Evolutionary conservation across 2,113 vertebrate species (phyloP), one percentile per base, ranked within the genome.

Genomic region (Todiramphus saurophagus): DNA sequence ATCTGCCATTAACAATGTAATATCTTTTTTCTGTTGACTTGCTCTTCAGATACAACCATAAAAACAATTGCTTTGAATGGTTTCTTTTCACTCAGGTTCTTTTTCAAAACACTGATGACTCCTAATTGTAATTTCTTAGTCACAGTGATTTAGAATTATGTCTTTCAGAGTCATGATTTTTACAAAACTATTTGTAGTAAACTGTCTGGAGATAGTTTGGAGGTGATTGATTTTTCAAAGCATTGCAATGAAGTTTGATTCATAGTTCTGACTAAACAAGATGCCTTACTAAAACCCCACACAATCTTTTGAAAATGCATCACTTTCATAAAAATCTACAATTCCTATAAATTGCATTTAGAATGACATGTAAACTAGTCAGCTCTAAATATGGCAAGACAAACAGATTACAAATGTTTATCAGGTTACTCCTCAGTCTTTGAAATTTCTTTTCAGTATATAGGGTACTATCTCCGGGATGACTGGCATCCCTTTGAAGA

Each of bases 171-270:
- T 64, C 68, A 76, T 41, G 58, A 90, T 78, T 92, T 93, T 87
- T 7, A 2, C 53, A 91, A 75, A 93, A 87, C 48, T 50, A 16
- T 68, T 78, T 11, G 11, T 10, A 37, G 92, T 75, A 64, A 86
- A 81, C 43, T 9, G 13, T 78, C 68, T 92, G 44, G 56, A 92
- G 73, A 73, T 44, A 60, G 64, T 88, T 81, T 96, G 62, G 73
- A 93, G 69, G 46, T 82, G 73, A 93, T 10, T 84, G 77, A 89
- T 94, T 92, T 94, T 94, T 93, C 83, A 82, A 92, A 93, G 53
- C 41, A 25, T 39, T 92, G 39, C 66, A 51, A 5, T 66, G 44
- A 85, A 81, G 67, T 91, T 90, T 90, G 73, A 83, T 79, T 92
- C 48, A 66, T 41, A 68, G 39, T 69, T 92, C 50, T 94, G 62